phyloP scores from a whole-genome alignment of 2,113 vertebrate genomes.

The Scophthalmus maximus region DNA sequence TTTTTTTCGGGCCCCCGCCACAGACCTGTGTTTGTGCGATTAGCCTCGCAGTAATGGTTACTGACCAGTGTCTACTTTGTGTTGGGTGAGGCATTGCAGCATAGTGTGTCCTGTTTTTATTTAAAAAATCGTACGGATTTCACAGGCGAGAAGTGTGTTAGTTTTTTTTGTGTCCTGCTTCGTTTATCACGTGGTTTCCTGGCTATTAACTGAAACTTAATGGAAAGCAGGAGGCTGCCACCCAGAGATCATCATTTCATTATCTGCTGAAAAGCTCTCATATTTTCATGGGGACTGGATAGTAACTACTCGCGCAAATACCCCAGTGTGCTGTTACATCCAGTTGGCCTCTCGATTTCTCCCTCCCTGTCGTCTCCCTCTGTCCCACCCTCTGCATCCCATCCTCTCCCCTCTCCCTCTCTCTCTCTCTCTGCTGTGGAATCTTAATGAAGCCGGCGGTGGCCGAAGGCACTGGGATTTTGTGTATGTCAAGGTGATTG shows the following conservation, averaged over 20 bases:
- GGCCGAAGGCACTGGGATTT: slow-evolving; percentile 68
- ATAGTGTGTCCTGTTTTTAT: neutral
- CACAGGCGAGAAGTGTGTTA: neutral
- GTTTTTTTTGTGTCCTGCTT: slow-evolving; percentile 6
- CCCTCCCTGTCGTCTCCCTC: slow-evolving; percentile 56
- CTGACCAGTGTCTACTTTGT: slow-evolving; percentile 37
- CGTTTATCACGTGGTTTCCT: slow-evolving; percentile 48
- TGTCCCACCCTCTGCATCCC: slow-evolving; percentile 47
- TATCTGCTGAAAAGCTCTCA: slow-evolving; percentile 65
- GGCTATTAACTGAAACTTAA: slow-evolving; percentile 75
- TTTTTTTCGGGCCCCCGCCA: slow-evolving; percentile 39
- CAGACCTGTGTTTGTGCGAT: slow-evolving; percentile 40
- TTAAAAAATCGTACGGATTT: slow-evolving; percentile 12
- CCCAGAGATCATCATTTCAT: slow-evolving; percentile 76
- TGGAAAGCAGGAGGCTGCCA: slow-evolving; percentile 69
- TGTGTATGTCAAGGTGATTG: slow-evolving; percentile 83
- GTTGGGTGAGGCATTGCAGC: slow-evolving; percentile 4
- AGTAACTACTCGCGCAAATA: slow-evolving; percentile 78
- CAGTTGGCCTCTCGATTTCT: slow-evolving; percentile 56
- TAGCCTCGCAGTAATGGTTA: slow-evolving; percentile 3
- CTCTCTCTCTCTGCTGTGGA: slow-evolving; percentile 61
- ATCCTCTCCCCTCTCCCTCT: neutral
- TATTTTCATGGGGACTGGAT: slow-evolving; percentile 75
- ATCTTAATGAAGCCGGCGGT: slow-evolving; percentile 77
- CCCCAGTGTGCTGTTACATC: slow-evolving; percentile 72